Base-by-base conservation (phyloP, 2,797 vertebrate species). In the Masticophis lateralis region DNA sequence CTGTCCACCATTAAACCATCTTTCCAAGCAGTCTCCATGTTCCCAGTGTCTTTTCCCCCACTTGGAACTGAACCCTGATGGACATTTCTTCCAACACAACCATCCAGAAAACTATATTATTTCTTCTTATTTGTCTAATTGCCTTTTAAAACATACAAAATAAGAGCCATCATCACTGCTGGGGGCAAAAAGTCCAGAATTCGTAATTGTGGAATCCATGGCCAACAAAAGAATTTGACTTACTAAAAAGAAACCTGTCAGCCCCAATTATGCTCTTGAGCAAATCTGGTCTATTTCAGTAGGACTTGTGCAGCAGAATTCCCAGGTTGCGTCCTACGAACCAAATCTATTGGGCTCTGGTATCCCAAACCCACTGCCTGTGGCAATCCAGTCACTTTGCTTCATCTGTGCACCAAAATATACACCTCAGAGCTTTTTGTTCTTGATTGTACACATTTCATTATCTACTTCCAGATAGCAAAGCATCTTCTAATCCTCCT, bases 361-460 rank as follows among this genome's bases (percentile, higher is more conserved):
- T 25, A 61, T 16, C 18, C 37, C 79, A 60, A 9, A 88, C 11
- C 55, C 32, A 93, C 63, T 91, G 43, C 13, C n/a, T 89, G 8
- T 56, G 20, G 4, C 32, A 43, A 8, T 2, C 20, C 83, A 87
- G 20, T 89, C 32, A 87, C 11, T 28, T 61, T 57, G 32, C 51
- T 28, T 86, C 25, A 43, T 61, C 9, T 55, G 47, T 63, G 28
- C 43, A 51, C 28, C 43, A 56, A 59, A 51, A 93, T 22, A 89
- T 6, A 12, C 47, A 47, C 66, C 51, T 91, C 37, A 28, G 69
- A 94, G 27, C 60, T 87, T 92, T 91, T 88, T 0, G 1, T 28
- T 79, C 43, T 91, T 93, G 53, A 92, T 95, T 95, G 90, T 88
- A 74, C 94, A 92, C 91, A 96, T 96, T 97, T 97, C 93, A 88